Conservation (phyloP, 2,888 invertebrate genomes). For the Patella ulyssiponensis region DNA sequence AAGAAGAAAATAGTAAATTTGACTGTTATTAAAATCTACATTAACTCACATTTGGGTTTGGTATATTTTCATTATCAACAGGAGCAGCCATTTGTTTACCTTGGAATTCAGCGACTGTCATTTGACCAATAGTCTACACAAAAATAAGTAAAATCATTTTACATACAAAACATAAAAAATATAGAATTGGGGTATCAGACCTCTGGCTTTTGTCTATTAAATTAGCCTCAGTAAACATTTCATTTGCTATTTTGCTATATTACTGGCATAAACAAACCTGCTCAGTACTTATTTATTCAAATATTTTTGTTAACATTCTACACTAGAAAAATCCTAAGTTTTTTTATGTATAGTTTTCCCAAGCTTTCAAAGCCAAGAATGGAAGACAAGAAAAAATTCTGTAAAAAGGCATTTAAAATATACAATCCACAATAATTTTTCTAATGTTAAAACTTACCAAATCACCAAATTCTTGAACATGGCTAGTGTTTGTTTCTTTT, state of each 20-base stretch:
- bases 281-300: too few species aligned
- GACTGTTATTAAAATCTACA: too few species aligned
- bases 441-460: conserved; percentile 48
- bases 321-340: too few species aligned
- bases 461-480: conserved; percentile 77
- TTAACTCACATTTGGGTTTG: conserved; percentile 23
- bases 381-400: too few species aligned
- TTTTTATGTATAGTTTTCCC: too few species aligned
- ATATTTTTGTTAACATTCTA: too few species aligned
- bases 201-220: not conserved
- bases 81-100: conserved; percentile 48
- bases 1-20: too few species aligned
- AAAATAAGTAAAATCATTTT: conserved; percentile 11
- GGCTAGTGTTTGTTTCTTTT: conserved; percentile 76
- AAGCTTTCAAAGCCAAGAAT: too few species aligned
- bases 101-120: conserved; percentile 70
- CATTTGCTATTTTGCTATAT: not conserved
- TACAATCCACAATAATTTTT: too few species aligned
- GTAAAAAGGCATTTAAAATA: too few species aligned
- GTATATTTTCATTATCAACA: conserved; percentile 1
- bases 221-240: not conserved
- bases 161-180: not conserved
- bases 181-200: not conserved
- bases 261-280: too few species aligned
- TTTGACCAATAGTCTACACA: conserved; percentile 45